A percentile compares a stretch with the other conserved stretches of the same genome.
phyloP scores from a whole-genome alignment of 1,140 invertebrate genomes.

The Caenorhabditis elegans region WBcel235 BX284605.5:13385001-13385500 shows the following conservation, averaged over 20 bases:
- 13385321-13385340: not conserved
- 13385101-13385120: slow-evolving; percentile 65
- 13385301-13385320: slow-evolving; percentile 38
- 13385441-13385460: slow-evolving; percentile 48
- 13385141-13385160: slow-evolving; percentile 63
- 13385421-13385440: slow-evolving; percentile 53
- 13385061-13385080: slow-evolving; percentile 65
- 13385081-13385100: slow-evolving; percentile 66
- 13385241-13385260: slow-evolving; percentile 54
- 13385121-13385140: slow-evolving; percentile 58
- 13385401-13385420: slow-evolving; percentile 52
- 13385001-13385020: slow-evolving; percentile 62
- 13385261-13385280: slow-evolving; percentile 49
- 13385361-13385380: slow-evolving; percentile 47
- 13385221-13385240: slow-evolving; percentile 59
- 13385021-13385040: slow-evolving; percentile 63
- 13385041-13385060: slow-evolving; percentile 67
- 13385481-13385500: too few relatives aligned
- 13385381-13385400: slow-evolving; percentile 47
- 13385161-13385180: slow-evolving; percentile 64
- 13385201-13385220: slow-evolving; percentile 65
- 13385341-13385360: slow-evolving; percentile 32
- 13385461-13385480: not conserved
- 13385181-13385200: slow-evolving; percentile 62
- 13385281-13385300: slow-evolving; percentile 54